These are phyloP conservation scores for Papilio gigon DNA, from an alignment of 2,888 invertebrate genomes.

Conservation along the genomic window DNA sequence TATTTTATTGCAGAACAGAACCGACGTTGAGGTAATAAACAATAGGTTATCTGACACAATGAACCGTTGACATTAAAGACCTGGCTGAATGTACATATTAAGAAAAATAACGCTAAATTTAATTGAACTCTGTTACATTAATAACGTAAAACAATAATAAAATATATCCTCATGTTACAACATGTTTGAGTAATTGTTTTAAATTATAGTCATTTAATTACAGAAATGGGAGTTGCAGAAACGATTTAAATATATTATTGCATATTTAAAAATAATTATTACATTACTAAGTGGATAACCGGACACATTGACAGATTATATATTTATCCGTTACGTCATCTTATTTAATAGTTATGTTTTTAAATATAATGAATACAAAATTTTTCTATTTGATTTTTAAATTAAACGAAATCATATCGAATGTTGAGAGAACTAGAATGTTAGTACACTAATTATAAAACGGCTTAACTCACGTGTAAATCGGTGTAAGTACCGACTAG, in stretches of 20 bases:
- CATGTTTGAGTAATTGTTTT: background rate
- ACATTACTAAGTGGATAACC: background rate
- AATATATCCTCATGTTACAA: background rate
- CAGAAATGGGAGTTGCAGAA: background rate
- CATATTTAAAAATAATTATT: background rate
- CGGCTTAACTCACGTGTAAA: too few relatives aligned
- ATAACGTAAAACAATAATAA: background rate
- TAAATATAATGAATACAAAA: background rate
- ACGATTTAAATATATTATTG: background rate
- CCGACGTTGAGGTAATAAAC: background rate
- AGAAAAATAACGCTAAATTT: conserved; percentile 7
- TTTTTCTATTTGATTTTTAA: too few relatives aligned
- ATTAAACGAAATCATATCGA: too few relatives aligned
- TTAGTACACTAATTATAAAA: too few relatives aligned
- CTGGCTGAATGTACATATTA: background rate
- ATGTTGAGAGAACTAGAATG: background rate
- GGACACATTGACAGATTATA: background rate
- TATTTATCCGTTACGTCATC: background rate
- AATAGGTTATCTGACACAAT: conserved; percentile 23
- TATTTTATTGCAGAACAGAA: background rate
- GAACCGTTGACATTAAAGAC: conserved; percentile 3
- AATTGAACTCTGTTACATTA: background rate
- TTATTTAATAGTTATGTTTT: background rate
- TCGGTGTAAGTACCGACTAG: too few relatives aligned
- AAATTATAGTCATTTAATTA: background rate